Base-by-base conservation (phyloP, 2,797 vertebrate species). In the Lepus townsendii region DNA sequence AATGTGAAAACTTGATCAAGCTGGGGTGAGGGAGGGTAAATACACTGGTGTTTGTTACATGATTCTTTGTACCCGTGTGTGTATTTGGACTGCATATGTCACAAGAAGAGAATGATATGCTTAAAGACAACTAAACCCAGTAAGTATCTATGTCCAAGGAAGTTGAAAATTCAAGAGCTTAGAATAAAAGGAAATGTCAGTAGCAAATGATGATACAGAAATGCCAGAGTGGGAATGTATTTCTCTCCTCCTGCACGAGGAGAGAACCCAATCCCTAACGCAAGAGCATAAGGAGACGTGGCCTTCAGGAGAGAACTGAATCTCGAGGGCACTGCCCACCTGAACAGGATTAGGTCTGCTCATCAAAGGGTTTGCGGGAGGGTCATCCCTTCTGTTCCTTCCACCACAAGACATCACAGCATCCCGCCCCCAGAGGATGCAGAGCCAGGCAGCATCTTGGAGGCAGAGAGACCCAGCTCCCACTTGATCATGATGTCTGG, bases 131-230 rank as follows among this genome's bases (percentile, higher is more conserved):
- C n/a, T 19, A 52, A 92, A 62, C 42, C 22, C 76, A 71, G 20
- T 27, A 91, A 96, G 60, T 26, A 9, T 10, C 6, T 73, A 8
- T 7, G 9, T 73, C 11, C 50, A 35, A 84, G n/a, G 35, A 90
- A 12, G 35, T 0, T 78, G 60, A 80, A 91, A 82, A 60, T 71
- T 35, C 8, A 71, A 80, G 32, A 88, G 69, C 57, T 42, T 85
- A 52, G 20, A 72, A 69, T 47, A 60, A 65, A 93, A 80, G 13
- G 68, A 22, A 88, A 93, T n/a, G 27, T 63, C 57, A 35, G 26
- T 17, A 83, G 65, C n/a, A 76, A 93, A 88, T n/a, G 20, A 90
- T 76, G 62, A n/a, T 7, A 92, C 50, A 26, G 52, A 38, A 63
- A 83, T 52, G 11, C 50, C n/a, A 17, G 1, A 0, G 16, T 35